Evolutionary conservation across 2,113 vertebrate genomes (phyloP).

Genomic region (Pandion haliaetus): DNA sequence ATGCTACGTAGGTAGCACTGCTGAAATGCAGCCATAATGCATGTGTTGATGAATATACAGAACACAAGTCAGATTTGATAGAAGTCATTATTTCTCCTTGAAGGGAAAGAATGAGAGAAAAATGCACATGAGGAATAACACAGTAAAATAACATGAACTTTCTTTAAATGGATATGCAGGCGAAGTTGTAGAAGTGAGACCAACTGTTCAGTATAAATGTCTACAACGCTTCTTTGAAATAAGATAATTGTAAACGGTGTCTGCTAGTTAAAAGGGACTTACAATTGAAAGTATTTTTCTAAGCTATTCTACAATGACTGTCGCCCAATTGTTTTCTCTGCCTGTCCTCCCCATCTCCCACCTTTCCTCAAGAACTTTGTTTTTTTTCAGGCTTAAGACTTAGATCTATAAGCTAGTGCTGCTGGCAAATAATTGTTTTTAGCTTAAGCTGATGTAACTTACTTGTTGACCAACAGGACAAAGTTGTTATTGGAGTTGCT

Average conservation of each 20-base stretch:
- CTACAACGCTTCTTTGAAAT: neutral
- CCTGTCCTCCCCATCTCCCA: neutral
- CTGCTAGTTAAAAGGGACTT: neutral
- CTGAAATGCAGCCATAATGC: neutral
- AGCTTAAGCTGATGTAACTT: conserved; percentile 13
- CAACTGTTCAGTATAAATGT: neutral
- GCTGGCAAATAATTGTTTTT: neutral
- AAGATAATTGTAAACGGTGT: neutral
- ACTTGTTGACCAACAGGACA: conserved; percentile 76
- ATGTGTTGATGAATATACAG: neutral
- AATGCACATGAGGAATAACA: neutral
- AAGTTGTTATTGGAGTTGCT: conserved; percentile 88
- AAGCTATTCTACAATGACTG: neutral
- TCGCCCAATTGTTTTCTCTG: neutral
- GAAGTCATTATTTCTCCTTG: neutral
- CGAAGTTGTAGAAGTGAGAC: neutral
- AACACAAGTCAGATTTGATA: neutral
- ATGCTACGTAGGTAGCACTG: neutral
- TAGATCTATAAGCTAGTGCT: neutral
- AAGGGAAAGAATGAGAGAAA: neutral
- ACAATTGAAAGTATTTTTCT: neutral
- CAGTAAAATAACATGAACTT: neutral
- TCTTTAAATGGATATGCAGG: neutral
- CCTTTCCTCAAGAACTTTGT: neutral
- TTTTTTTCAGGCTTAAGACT: neutral